Base-by-base conservation (phyloP, 1,140 invertebrate genomes). In the Hylaeus anthracinus region DNA sequence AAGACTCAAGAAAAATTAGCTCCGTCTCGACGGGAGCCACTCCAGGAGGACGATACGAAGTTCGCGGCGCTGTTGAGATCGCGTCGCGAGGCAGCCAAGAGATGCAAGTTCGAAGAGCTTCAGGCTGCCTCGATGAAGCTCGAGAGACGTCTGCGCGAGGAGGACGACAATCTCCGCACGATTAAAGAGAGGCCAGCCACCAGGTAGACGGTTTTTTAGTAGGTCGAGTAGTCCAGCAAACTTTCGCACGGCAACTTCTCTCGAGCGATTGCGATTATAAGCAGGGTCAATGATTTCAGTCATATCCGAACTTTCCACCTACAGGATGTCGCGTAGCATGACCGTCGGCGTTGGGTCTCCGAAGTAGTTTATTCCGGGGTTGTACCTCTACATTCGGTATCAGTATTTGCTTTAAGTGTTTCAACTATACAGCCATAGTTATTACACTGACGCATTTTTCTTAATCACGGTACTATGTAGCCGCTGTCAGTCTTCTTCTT, bases 51-150 rank as follows among this genome's bases (percentile, higher is more conserved):
- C 12, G 85, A 87, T 71, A 69, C 67, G 5, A 88, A 86, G 65
- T 86, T 86, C 26, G 72, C 69, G 26, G 79, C 70, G 6, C 12
- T 74, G 61, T 58, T 81, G 61, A 67, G 58, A 37, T 67, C 70
- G 37, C 65, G 83, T 15, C 83, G 86, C n/a, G 88, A 90, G 41
- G 75, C 74, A 0, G 88, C 89, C 12, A 87, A 87, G 43, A 83
- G 84, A 74, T 88, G 86, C 2, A 92, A 91, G 82, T 91, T 91
- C 69, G 88, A 90, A 55, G 91, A 92, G n/a, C 82, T 92, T 70
- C 90, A 91, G 53, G 88, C 84, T 0, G 90, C 88, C 1, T 91
- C 91, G 15, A 87, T 77, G 58, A 88, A 90, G 65, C 81, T 92
- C 41, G 92, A 92, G 71, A 77, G 72, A 39, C 83, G 88, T 39